Evolutionary conservation across 2,888 invertebrate species (phyloP), one percentile per base, ranked within the genome.

Genomic region (Trisateles emortualis): DNA sequence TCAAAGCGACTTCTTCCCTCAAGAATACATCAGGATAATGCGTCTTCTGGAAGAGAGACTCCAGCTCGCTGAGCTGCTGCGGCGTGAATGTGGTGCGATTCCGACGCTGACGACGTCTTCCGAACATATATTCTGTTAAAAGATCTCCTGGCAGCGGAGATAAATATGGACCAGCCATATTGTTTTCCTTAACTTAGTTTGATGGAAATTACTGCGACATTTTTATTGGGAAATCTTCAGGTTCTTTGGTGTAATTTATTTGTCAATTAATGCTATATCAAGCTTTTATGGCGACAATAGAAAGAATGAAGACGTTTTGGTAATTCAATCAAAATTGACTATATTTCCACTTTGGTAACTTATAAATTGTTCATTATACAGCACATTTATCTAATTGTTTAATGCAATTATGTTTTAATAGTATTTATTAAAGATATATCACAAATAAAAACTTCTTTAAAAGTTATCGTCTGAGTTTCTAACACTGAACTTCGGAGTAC

Each of bases 11-110:
- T 89, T 98, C 98, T 85, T 98, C 98, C 71, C 98, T 94, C 50
- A 97, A 88, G 77, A 95, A 95, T 16, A 98, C 98, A 79, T 98
- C 98, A 4, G 98, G 98, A 84, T 98, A 98, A 79, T 98, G 98
- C 0, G 98, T 98, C 88, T 98, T 97, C 86, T 98, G 97, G 87
- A 98, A 98, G 16, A 98, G 94, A 0, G 97, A 96, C 84, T 98
- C 98, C 76, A 98, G 87, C 79, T 98, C 98, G 79, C 97, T 97
- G 41, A 98, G 93, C 88, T 98, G 98, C 83, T 98, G 98, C 0
- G 98, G 98, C 22, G 98, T 98, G 84, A 98, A 98, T 0, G 98
- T 98, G 6, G 98, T 98, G 26, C 98, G 94, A 87, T 98, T 98
- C 58, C 98, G 94, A 56, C 98, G 94, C 94, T 98, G 96, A 69